Base-by-base conservation (phyloP, 2,797 vertebrate genomes). In the Lepidocolaptes lacrymiger region DNA sequence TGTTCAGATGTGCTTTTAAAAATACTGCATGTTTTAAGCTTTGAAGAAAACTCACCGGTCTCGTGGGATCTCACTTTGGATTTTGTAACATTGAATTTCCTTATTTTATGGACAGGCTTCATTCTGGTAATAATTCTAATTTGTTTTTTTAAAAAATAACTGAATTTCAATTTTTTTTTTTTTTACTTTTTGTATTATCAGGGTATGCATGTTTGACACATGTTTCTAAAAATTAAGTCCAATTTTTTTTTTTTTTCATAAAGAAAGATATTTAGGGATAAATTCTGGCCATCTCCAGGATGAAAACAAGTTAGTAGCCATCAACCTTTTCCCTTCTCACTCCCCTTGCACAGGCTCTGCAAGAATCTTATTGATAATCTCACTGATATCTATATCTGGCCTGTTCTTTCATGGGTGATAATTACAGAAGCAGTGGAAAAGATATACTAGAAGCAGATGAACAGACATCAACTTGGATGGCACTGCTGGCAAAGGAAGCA, bases 391-490 rank as follows among this genome's bases (percentile, higher is more conserved):
- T 82, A 10, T 90, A 72, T 82, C 80, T 85, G 68, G 24, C 44
- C 91, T 74, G 44, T 51, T 75, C 58, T 90, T 95, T 85, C 77
- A 43, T 7, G 62, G 39, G 48, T 84, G 85, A 88, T 95, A 94
- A 91, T 94, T 94, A 73, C 34, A 81, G 74, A 90, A 85, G 28
- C 2, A 8, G 61, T 87, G 52, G 52, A 79, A 85, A 93, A 91
- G 67, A 76, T 69, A 67, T 23, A 77, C 52, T 51, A 43, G 44
- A 79, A 93, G 54, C 27, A 82, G 84, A 89, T 83, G 75, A 94
- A 85, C 51, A 79, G 36, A 32, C 83, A 79, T 77, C 91, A 89
- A 46, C 72, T 89, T 92, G 77, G 84, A 87, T 80, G 54, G 30
- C 49, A 61, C 37, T 79, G 44, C 72, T 95, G 81, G 72, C 78